phyloP scores from a whole-genome alignment of 2,888 invertebrate genomes.

The Cataglyphis altisquamis region DNA sequence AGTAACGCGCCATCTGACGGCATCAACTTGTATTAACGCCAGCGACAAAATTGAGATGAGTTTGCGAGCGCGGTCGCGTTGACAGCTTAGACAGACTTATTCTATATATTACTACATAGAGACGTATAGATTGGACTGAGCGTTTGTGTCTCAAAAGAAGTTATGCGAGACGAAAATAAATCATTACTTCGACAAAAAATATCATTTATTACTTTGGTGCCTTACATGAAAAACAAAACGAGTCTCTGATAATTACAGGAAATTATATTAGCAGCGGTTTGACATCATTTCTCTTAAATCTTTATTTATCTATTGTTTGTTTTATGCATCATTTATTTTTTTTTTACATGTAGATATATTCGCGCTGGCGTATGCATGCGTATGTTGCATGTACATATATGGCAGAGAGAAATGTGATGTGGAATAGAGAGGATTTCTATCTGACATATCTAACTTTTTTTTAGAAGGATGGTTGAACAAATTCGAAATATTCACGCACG shows the following conservation, averaged over 20 bases:
- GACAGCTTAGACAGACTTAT: slow-evolving; percentile 53
- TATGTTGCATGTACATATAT: not conserved
- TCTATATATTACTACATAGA: too few relatives aligned
- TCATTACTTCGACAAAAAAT: slow-evolving; percentile 46
- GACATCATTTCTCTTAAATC: slow-evolving; percentile 46
- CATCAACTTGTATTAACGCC: not conserved
- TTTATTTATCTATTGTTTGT: slow-evolving; percentile 64
- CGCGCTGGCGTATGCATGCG: not conserved
- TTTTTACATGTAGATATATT: slow-evolving; percentile 2
- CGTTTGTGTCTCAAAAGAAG: too few relatives aligned
- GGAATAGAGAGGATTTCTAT: slow-evolving; percentile 41
- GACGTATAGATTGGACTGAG: too few relatives aligned
- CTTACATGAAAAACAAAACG: slow-evolving; percentile 37
- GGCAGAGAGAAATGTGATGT: slow-evolving; percentile 22
- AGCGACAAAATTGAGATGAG: not conserved
- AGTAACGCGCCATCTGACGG: not conserved
- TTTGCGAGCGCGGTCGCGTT: slow-evolving; percentile 57
- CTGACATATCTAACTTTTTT: slow-evolving; percentile 56
- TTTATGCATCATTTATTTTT: slow-evolving; percentile 58
- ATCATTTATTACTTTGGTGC: slow-evolving; percentile 43
- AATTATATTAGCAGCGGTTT: slow-evolving; percentile 19
- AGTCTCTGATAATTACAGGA: slow-evolving; percentile 26
- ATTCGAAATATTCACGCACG: slow-evolving; percentile 51
- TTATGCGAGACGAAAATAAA: not conserved
- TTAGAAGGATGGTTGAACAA: slow-evolving; percentile 45